These are phyloP conservation scores for Agapornis canus DNA, from an alignment of 2,797 vertebrate species.

Conservation along the genomic window DNA sequence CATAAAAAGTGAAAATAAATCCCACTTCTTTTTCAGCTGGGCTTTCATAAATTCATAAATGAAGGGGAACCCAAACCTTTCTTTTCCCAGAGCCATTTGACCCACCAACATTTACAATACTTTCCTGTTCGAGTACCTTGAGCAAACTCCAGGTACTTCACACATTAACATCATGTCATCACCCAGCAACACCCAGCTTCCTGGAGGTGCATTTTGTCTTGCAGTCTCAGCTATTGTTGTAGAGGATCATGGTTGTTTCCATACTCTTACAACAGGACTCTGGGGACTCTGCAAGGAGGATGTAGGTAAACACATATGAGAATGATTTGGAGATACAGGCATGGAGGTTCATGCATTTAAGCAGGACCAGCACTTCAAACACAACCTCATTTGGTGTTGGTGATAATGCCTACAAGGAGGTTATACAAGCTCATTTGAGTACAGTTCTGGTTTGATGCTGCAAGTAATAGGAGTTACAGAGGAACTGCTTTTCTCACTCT, in stretches of 20 bases:
- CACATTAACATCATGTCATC: fast-evolving
- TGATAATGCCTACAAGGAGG: fast-evolving
- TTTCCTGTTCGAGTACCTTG: not conserved
- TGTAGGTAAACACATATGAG: not conserved
- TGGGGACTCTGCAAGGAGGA: not conserved
- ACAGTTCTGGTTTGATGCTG: not conserved
- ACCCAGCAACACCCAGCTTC: fast-evolving
- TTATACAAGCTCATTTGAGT: not conserved
- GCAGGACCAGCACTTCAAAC: not conserved
- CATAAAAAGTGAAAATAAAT: not conserved
- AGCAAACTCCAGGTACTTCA: not conserved
- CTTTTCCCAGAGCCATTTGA: not conserved
- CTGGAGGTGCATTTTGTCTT: not conserved
- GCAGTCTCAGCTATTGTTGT: not conserved
- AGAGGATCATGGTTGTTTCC: not conserved
- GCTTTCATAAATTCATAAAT: not conserved
- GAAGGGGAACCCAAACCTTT: not conserved
- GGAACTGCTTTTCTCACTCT: not conserved
- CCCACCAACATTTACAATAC: not conserved
- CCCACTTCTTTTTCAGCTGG: not conserved
- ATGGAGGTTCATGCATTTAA: not conserved
- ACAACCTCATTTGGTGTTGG: fast-evolving
- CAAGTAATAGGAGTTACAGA: not conserved
- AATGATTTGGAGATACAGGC: fast-evolving
- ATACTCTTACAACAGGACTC: fast-evolving